Conservation (phyloP, 2,888 invertebrate genomes). For the Ophion ellenae region DNA sequence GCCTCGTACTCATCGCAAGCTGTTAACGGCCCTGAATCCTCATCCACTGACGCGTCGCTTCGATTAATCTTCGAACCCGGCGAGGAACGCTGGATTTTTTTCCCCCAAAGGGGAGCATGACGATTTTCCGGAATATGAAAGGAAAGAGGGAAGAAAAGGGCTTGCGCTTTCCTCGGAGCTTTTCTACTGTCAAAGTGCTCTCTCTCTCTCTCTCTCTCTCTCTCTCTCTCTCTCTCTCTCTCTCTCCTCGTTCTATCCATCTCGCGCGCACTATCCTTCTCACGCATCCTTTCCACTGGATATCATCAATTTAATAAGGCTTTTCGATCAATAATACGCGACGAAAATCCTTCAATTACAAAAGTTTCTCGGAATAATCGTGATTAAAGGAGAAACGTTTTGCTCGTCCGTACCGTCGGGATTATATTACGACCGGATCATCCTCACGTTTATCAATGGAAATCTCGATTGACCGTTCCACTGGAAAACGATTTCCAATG, state of each 20-base stretch:
- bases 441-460: slow-evolving; percentile 20
- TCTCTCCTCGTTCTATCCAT: background rate
- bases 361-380: slow-evolving; percentile 45
- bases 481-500: slow-evolving; percentile 53
- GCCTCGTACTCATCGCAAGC: slow-evolving; percentile 9
- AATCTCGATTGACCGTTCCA: slow-evolving; percentile 23
- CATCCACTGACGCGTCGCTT: slow-evolving; percentile 37
- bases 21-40: slow-evolving; percentile 20
- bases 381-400: slow-evolving; percentile 18
- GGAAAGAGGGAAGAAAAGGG: slow-evolving; percentile 8
- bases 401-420: background rate
- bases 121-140: slow-evolving; percentile 14
- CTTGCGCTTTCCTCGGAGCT: slow-evolving; percentile 17
- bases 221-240: slow-evolving; percentile 5
- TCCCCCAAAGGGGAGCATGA: slow-evolving; percentile 12
- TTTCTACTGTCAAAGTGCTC: slow-evolving; percentile 21
- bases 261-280: background rate
- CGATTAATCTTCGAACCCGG: slow-evolving; percentile 56
- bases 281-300: background rate
- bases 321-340: slow-evolving; percentile 54
- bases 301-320: slow-evolving; percentile 56
- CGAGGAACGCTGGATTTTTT: slow-evolving; percentile 47
- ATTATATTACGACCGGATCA: background rate
- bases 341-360: slow-evolving; percentile 46
- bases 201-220: slow-evolving; percentile 9